Base-by-base conservation (phyloP, 2,797 vertebrate species). In the Anguilla marmorata region DNA sequence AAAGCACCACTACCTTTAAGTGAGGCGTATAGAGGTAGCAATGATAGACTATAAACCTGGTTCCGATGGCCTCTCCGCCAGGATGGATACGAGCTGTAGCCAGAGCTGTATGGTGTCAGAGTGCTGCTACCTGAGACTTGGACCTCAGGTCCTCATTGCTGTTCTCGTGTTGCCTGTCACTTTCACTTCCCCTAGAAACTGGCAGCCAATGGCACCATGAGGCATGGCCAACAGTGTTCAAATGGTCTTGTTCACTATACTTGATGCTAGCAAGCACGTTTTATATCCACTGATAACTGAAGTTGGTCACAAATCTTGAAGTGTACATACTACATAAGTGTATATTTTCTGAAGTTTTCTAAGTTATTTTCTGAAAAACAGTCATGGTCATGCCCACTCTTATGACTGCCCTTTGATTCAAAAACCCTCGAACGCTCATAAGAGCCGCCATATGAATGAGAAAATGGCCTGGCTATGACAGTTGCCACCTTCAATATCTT, bases 151-250 rank as follows among this genome's bases (percentile, higher is more conserved):
- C 41, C 41, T 45, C 41, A 45, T 45, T 60, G 54, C 76, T 60
- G 74, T 60, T 85, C 52, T 60, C 54, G 30, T 41, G 69, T 66
- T 58, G 60, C 76, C 54, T 83, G 80, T 88, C 82, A 85, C 87
- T 74, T 45, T 83, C 12, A 30, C 63, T 21, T 48, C 21, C 33
- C 48, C 11, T 5, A 9, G 87, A 84, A n/a, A 41, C 33, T 21
- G 8, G 80, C 30, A 3, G 12, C 60, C 11, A 86, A 48, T 37
- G 58, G 58, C 56, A 63, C 30, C 84, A 27, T 30, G 16, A 16
- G 66, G 14, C 12, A 86, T 8, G 8, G 86, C 72, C 27, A 74
- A 74, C 14, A 14, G 30, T 30, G 52, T 60, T 41, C 72, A 54
- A 30, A 84, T 84, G 48, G 2, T 79, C 12, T 54, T 54, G 12